Evolutionary conservation across 2,113 vertebrate species (phyloP).

Genomic region (Orycteropus afer): DNA sequence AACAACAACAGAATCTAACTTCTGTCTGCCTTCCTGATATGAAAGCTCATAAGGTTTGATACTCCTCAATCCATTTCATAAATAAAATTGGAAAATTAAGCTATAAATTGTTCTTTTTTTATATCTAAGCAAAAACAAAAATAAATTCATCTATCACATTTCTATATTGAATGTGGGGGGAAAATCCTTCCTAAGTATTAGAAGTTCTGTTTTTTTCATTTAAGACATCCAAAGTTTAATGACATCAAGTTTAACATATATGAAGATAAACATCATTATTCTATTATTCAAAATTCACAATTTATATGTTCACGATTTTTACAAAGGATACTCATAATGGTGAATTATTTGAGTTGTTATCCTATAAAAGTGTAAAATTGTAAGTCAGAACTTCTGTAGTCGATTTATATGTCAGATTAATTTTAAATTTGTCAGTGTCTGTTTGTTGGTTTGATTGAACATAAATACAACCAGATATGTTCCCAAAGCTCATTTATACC

Average conservation of each 20-base stretch:
- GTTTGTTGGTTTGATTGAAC: neutral
- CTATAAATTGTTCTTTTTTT: neutral
- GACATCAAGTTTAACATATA: neutral
- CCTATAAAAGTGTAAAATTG: neutral
- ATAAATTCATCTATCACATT: neutral
- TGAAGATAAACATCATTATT: neutral
- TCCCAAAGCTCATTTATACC: neutral
- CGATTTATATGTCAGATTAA: neutral
- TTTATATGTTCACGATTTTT: neutral
- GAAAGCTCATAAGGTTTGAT: neutral
- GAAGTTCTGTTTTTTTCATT: neutral
- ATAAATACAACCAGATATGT: neutral
- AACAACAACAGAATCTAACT: too few species aligned
- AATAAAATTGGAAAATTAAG: neutral
- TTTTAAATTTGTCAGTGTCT: neutral
- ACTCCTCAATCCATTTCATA: neutral
- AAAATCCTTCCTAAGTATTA: neutral
- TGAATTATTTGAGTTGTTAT: neutral
- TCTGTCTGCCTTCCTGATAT: too few species aligned
- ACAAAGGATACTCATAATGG: neutral
- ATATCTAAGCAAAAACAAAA: neutral
- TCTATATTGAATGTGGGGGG: neutral
- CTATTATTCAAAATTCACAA: neutral
- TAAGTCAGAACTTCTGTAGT: neutral
- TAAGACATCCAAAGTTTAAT: neutral